Conservation (phyloP, 2,113 vertebrate genomes). For the Struthio camelus region DNA sequence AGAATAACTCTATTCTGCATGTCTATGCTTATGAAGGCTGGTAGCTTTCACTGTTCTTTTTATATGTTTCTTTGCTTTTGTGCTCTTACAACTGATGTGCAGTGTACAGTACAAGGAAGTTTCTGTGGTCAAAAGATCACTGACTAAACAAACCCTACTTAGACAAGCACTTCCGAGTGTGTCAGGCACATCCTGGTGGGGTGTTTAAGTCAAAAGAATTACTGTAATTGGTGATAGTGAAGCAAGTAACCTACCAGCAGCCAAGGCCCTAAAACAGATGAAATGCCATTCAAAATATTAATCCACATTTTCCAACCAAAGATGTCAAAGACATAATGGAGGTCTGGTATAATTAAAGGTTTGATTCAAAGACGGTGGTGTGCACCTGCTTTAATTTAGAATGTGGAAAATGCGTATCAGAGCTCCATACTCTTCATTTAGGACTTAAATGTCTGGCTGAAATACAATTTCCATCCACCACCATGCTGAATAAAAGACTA, state of each 20-base stretch:
- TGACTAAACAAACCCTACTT: neutral
- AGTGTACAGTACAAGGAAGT: neutral
- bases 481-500: neutral
- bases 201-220: neutral
- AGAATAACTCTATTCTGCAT: neutral
- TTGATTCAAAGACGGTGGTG: neutral
- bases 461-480: neutral
- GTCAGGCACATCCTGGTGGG: fast-evolving
- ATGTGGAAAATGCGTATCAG: neutral
- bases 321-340: neutral
- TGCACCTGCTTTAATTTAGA: neutral
- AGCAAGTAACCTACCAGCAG: neutral
- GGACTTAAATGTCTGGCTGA: neutral
- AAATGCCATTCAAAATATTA: neutral
- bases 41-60: neutral
- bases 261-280: neutral
- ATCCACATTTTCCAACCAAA: neutral
- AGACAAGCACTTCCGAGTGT: neutral
- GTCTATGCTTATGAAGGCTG: neutral
- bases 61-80: neutral
- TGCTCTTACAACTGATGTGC: neutral
- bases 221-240: neutral
- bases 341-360: neutral
- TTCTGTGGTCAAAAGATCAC: neutral
- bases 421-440: neutral